Conservation (phyloP, 2,113 vertebrate species). For the Sapayoa aenigma region DNA sequence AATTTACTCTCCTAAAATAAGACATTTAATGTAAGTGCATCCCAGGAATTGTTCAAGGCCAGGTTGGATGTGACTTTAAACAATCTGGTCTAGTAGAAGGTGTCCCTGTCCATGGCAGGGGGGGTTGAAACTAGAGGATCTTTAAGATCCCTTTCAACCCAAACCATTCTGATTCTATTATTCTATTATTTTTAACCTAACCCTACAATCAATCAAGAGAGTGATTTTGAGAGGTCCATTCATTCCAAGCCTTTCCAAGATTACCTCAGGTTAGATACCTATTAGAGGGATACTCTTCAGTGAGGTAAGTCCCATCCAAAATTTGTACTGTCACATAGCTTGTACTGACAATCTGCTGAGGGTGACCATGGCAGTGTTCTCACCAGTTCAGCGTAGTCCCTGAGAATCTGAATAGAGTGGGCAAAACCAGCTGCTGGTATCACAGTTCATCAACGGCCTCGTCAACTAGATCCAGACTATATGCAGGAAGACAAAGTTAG, state of each 20-base stretch:
- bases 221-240: not conserved
- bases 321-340: not conserved
- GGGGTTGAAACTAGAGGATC: not conserved
- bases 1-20: slow-evolving; percentile 1
- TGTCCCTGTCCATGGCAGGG: not conserved
- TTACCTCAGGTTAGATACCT: not conserved
- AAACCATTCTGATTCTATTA: not conserved
- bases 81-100: not conserved
- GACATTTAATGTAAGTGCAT: not conserved
- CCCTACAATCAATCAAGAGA: not conserved
- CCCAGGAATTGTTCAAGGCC: not conserved
- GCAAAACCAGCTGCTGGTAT: not conserved
- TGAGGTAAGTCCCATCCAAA: not conserved
- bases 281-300: not conserved
- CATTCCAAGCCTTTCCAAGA: not conserved
- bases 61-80: not conserved
- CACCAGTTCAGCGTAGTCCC: not conserved
- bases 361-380: not conserved
- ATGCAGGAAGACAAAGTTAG: not conserved
- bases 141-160: not conserved
- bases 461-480: not conserved
- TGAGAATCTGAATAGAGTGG: not conserved
- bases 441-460: not conserved
- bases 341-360: not conserved
- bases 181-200: not conserved